phyloP scores from a whole-genome alignment of 1,140 invertebrate genomes.

The Drosophila subobscura region DNA sequence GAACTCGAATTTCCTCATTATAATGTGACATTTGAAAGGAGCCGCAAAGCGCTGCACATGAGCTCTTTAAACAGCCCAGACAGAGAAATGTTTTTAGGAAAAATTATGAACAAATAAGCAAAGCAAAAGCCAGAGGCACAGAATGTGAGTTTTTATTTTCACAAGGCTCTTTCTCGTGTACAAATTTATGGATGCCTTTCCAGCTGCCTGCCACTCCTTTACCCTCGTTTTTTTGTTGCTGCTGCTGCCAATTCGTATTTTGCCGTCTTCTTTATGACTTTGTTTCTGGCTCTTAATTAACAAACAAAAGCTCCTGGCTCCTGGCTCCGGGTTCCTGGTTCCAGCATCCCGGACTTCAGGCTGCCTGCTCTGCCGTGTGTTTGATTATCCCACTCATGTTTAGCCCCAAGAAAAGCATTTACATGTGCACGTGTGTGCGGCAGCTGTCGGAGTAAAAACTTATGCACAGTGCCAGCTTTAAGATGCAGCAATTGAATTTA shows the following conservation, averaged over 20 bases:
- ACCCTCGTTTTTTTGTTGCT: slow-evolving; percentile 22
- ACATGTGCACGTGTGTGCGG: slow-evolving; percentile 38
- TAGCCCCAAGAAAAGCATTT: slow-evolving; percentile 37
- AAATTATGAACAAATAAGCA: slow-evolving; percentile 30
- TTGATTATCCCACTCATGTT: slow-evolving; percentile 63
- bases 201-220: slow-evolving; percentile 35
- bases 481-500: slow-evolving; percentile 40
- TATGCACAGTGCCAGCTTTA: not conserved
- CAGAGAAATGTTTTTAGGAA: slow-evolving; percentile 11
- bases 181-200: slow-evolving; percentile 25
- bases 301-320: slow-evolving; percentile 60
- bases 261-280: slow-evolving; percentile 72
- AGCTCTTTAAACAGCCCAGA: slow-evolving; percentile 5
- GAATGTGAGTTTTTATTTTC: slow-evolving; percentile 13
- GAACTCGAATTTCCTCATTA: slow-evolving; percentile 80
- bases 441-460: slow-evolving; percentile 15
- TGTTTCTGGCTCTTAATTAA: slow-evolving; percentile 78
- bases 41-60: not conserved
- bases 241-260: slow-evolving; percentile 27
- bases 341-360: too few species aligned
- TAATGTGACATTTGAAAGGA: slow-evolving; percentile 51
- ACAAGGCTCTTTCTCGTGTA: slow-evolving; percentile 1
- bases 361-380: slow-evolving; percentile 38
- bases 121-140: not conserved
- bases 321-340: not conserved